phyloP scores from a whole-genome alignment of 2,888 invertebrate genomes.

The Gasteruption jaculator region DNA sequence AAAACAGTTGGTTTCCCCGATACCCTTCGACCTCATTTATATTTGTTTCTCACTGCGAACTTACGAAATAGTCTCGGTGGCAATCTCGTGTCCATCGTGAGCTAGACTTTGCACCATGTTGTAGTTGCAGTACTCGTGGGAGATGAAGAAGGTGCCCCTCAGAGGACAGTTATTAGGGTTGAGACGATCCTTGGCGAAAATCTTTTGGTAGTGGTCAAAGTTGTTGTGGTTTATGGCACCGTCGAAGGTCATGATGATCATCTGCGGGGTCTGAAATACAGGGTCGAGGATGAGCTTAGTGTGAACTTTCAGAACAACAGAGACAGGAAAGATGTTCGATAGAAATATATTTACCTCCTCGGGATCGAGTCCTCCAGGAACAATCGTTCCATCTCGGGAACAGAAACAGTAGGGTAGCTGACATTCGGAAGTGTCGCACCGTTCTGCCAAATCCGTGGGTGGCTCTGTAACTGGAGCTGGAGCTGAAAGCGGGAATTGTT shows the following conservation, averaged over 20 bases:
- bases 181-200: conserved; percentile 72
- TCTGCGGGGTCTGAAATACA: conserved; percentile 77
- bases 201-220: conserved; percentile 80
- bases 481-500: conserved; percentile 59
- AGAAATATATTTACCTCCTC: conserved; percentile 63
- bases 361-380: conserved; percentile 78
- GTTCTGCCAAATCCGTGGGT: conserved; percentile 73
- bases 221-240: conserved; percentile 91
- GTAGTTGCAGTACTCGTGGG: conserved; percentile 88
- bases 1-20: no score
- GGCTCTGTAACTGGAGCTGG: conserved; percentile 77
- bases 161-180: conserved; percentile 89
- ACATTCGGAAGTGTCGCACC: conserved; percentile 74
- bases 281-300: neutral
- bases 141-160: conserved; percentile 88
- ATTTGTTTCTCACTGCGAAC: no score
- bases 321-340: conserved; percentile 1
- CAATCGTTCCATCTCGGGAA: conserved; percentile 83
- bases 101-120: conserved; percentile 87
- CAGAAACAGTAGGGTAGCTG: conserved; percentile 86
- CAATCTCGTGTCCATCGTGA: conserved; percentile 84
- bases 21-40: no score
- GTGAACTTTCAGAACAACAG: neutral
- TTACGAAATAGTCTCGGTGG: conserved; percentile 69
- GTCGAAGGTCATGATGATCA: conserved; percentile 88